Evolutionary conservation across 2,888 invertebrate genomes (phyloP).

Genomic region (Orthosia incerta): DNA sequence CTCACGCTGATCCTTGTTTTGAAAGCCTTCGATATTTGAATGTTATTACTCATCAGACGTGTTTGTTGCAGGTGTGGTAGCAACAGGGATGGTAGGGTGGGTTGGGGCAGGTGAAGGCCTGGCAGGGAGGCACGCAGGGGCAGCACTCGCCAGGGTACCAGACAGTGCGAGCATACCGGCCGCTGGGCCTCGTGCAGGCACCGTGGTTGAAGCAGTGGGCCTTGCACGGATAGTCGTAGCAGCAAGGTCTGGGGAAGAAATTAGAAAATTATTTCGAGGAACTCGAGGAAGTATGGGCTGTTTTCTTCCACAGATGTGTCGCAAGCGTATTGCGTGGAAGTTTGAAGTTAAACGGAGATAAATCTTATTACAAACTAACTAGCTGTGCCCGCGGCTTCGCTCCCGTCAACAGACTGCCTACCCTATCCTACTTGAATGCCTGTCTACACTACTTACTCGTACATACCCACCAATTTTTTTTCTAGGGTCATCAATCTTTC

Average conservation of each 20-base stretch:
- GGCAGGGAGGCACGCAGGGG: slow-evolving; percentile 84
- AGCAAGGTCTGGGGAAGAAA: slow-evolving; percentile 80
- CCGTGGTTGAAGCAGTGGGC: slow-evolving; percentile 88
- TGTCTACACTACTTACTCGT: too few species aligned
- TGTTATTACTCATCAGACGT: slow-evolving; percentile 69
- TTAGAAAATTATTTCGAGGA: neutral
- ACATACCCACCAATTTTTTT: too few species aligned
- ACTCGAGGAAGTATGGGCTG: neutral
- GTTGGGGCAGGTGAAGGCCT: slow-evolving; percentile 86
- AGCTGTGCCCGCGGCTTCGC: too few species aligned
- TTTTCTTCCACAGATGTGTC: neutral
- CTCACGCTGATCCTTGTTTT: slow-evolving; percentile 15
- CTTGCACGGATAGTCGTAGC: slow-evolving; percentile 88
- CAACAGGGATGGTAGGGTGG: slow-evolving; percentile 88
- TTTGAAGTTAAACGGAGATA: neutral
- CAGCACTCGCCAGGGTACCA: slow-evolving; percentile 88
- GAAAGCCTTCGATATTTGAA: slow-evolving; percentile 7
- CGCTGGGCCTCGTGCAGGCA: slow-evolving; percentile 85
- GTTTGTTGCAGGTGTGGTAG: slow-evolving; percentile 85
- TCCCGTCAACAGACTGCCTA: too few species aligned
- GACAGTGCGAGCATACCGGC: slow-evolving; percentile 84
- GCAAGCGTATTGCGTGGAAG: neutral
- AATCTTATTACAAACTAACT: neutral
- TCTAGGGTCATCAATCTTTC: too few species aligned
- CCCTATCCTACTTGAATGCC: too few species aligned